Evolutionary conservation across 2,888 invertebrate genomes (phyloP), one percentile per base, ranked within the genome.

Genomic region (Caenorhabditis japonica): DNA sequence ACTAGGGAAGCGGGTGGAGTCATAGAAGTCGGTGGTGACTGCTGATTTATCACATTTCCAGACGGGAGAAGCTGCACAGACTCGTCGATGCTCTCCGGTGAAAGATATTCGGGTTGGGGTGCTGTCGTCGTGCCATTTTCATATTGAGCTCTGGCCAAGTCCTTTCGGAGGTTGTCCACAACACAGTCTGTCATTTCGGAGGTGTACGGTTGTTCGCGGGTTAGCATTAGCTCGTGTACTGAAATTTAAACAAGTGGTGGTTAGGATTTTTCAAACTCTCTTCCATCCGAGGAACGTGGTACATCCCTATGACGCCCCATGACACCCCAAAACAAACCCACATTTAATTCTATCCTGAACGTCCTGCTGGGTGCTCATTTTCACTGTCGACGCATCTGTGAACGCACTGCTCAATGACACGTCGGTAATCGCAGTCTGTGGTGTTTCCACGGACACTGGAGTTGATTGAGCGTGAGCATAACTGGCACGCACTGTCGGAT

Each of bases 221-320:
- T 58, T 30, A 72, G 33, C 72, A 72, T 72, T 30, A 72, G 0
- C 33, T 66, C 72, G 44, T 72, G 72, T 17, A 72, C 72, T 72
- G 66, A 38, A 72, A 72, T n/a, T 10, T 41, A 3, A 30, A 8
- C 13, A 21, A n/a, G 47, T 21, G 15, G 15, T 21, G 2, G 19
- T 46, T 25, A 30, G 19, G n/a, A 15, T 15, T 33, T 33, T 25
- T 34, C 34, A 34, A 13, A 23, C 2, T 17, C 33, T 51, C 2
- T 38, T n/a, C 21, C 3, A 12, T 4, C 3, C 27, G 7, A 12
- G n/a, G n/a, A n/a, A n/a, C n/a, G n/a, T n/a, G n/a, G n/a, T n/a
- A n/a, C n/a, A n/a, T n/a, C n/a, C n/a, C n/a, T n/a, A n/a, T n/a
- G n/a, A n/a, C n/a, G n/a, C n/a, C n/a, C n/a, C n/a, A n/a, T n/a